Percentiles rank a stretch among this genome's conserved stretches.
Conservation (phyloP, 2,888 invertebrate genomes). For the Drosophila testacea region DNA sequence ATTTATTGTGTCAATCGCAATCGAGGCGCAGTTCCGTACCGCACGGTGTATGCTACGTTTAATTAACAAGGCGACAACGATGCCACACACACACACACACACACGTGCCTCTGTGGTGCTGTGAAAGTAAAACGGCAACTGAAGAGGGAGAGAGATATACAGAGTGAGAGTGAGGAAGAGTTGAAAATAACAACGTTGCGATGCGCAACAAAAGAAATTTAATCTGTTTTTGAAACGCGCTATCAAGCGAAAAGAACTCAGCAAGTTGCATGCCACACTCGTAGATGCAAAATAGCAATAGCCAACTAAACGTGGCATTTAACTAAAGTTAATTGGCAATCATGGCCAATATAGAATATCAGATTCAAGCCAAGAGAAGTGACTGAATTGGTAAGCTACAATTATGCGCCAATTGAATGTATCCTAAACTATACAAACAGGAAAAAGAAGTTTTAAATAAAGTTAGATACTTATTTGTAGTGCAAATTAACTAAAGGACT, state of each 20-base stretch:
- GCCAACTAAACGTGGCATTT: constrained; percentile 7
- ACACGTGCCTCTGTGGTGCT: neutral
- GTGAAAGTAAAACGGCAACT: constrained; percentile 1
- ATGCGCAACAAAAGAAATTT: constrained; percentile 51
- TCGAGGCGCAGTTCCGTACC: constrained; percentile 71
- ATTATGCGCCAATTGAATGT: neutral
- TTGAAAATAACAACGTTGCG: constrained; percentile 20
- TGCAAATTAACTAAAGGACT: too few relatives aligned
- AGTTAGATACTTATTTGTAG: too few relatives aligned
- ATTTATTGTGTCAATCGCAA: constrained; percentile 82
- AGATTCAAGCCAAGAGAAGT: neutral
- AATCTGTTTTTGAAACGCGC: constrained; percentile 59
- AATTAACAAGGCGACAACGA: constrained; percentile 78
- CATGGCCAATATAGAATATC: constrained; percentile 4
- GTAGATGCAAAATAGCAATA: constrained; percentile 9
- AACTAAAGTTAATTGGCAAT: constrained; percentile 24
- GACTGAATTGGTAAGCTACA: neutral
- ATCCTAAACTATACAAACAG: too few relatives aligned
- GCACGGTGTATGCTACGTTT: constrained; percentile 72
- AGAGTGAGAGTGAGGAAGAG: neutral
- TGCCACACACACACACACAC: constrained; percentile 44
- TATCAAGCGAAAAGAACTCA: constrained; percentile 13
- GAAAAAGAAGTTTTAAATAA: too few relatives aligned
- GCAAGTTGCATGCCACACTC: constrained; percentile 16
- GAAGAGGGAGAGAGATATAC: neutral